phyloP scores from a whole-genome alignment of 2,797 vertebrate genomes.

The Artibeus jamaicensis region DNA sequence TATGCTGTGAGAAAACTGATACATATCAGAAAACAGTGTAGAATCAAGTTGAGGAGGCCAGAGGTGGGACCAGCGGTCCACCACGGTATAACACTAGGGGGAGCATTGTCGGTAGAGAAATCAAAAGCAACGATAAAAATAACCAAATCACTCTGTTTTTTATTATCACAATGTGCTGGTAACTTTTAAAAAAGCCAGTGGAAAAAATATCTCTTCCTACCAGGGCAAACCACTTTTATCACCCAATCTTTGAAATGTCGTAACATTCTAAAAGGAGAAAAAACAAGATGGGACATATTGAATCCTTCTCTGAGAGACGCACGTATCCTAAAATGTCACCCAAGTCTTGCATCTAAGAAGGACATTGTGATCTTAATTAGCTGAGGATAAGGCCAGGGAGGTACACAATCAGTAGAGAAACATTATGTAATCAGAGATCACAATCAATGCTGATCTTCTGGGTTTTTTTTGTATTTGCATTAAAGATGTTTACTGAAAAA shows the following conservation, averaged over 20 bases:
- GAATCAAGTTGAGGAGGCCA: neutral
- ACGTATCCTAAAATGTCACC: neutral
- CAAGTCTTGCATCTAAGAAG: neutral
- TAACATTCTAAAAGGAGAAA: neutral
- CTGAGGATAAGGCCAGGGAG: neutral
- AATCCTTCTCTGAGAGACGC: neutral
- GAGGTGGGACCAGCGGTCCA: neutral
- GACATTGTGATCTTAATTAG: constrained; percentile 37
- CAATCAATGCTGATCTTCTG: constrained; percentile 5
- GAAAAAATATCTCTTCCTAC: neutral
- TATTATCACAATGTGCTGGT: neutral
- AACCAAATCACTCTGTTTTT: neutral
- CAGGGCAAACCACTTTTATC: neutral
- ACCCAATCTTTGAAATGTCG: neutral
- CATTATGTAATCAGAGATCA: constrained; percentile 13
- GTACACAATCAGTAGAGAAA: neutral
- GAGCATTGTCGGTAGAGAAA: neutral
- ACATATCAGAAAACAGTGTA: neutral
- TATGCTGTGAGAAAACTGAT: neutral
- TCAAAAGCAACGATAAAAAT: neutral
- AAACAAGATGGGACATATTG: neutral
- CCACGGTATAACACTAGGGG: fast-evolving
- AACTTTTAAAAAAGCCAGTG: neutral
- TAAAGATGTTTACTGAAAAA: constrained; percentile 3
- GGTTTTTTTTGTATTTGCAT: neutral